Evolutionary conservation across 2,888 invertebrate species (phyloP), one percentile per base, ranked within the genome.

Genomic region (Auanema sp.): DNA sequence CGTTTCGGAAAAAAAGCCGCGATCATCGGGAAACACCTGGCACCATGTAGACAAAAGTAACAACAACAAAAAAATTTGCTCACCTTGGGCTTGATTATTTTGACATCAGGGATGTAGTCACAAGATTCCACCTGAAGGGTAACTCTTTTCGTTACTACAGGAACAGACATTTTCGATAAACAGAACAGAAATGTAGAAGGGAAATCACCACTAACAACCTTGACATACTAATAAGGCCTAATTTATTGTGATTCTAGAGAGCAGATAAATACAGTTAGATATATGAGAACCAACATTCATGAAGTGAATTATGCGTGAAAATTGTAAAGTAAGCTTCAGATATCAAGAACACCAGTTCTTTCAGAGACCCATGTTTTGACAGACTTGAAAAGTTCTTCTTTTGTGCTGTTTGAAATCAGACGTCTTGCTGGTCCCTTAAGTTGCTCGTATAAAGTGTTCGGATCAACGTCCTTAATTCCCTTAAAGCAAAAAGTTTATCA

Each of bases 1-100:
- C 47, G 72, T 78, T 65, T 83, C 83, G 24, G 77, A 76, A 72
- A 83, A 83, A 68, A 79, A 83, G 1, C 83, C 83, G 1, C 83
- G 71, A 47, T 80, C 77, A 55, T 83, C 83, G n/a, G 83, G 83
- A 63, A 83, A 83, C 10, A 78, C 76, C 76, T 76, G 54, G 44
- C 59, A 44, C 24, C n/a, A 42, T 12, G 10, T 23, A 2, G 11
- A 21, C 47, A 8, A 18, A 47, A 3, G n/a, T 10, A 11, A 10
- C 40, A 44, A 6, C 1, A 18, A 60, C 12, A 8, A 2, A 3
- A 3, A 14, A 41, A 56, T 14, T 11, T 14, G 5, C 33, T n/a
- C 40, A 76, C 76, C 70, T 83, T 83, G 12, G 82, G 83, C 23
- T 76, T 74, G 58, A 83, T 81, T 33, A 83, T 65, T 49, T 77